phyloP scores from a whole-genome alignment of 1,140 invertebrate genomes.

The Wasmannia auropunctata region DNA sequence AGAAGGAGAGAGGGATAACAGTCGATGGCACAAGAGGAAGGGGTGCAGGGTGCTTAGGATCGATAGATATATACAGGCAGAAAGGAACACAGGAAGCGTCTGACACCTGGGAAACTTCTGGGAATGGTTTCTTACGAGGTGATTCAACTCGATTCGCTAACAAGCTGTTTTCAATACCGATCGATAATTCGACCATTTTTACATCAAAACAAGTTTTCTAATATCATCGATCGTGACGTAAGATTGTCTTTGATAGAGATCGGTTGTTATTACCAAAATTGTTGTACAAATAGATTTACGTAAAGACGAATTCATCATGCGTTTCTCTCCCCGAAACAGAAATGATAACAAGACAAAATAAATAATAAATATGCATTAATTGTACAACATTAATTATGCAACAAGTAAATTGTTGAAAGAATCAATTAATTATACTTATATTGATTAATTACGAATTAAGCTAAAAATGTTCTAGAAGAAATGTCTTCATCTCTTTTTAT shows the following conservation, averaged over 20 bases:
- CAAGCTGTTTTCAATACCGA: not conserved
- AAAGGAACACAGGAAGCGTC: conserved; percentile 79
- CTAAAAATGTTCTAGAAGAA: not conserved
- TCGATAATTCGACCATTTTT: conserved; percentile 2
- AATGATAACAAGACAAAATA: not conserved
- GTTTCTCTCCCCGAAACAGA: not conserved
- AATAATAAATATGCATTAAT: not conserved
- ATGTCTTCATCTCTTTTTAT: not conserved
- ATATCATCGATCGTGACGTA: not conserved
- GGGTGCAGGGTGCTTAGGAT: conserved; percentile 72
- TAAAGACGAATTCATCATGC: not conserved
- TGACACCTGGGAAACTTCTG: conserved; percentile 76
- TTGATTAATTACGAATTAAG: not conserved
- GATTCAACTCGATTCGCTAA: conserved; percentile 46
- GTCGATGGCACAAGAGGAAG: conserved; percentile 71
- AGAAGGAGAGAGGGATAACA: conserved; percentile 67
- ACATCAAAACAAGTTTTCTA: not conserved
- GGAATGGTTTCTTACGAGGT: conserved; percentile 69
- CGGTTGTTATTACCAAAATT: not conserved
- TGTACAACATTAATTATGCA: no score
- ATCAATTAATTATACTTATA: conserved; percentile 5
- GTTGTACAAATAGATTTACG: not conserved
- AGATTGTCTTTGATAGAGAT: no score
- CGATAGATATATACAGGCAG: conserved; percentile 77
- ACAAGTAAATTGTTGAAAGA: not conserved